Evolutionary conservation across 1,140 invertebrate species (phyloP), one percentile per base, ranked within the genome.

Genomic region (Mamestra configurata): DNA sequence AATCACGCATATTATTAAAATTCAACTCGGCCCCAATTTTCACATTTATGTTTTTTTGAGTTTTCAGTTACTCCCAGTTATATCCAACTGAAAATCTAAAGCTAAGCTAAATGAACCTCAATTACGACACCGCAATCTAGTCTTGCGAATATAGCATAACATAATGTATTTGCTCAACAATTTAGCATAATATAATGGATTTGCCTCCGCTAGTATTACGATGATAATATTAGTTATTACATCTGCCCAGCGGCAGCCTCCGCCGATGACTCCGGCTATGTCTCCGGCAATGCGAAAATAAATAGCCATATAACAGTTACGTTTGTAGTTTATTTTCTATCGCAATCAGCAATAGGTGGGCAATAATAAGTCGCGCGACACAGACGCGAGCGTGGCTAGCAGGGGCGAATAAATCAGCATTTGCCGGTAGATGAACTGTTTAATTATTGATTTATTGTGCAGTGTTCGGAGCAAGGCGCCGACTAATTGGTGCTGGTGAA

Each of bases 401-500:
- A 88, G 87, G 89, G 84, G 82, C 73, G 78, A 87, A 94, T 94
- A 94, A 94, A 94, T 94, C 92, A 94, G 93, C 84, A 92, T 93
- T 93, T 90, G 91, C 88, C 83, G 81, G 86, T 92, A 90, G 90
- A 92, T 91, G 88, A 92, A 93, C 89, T 88, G 80, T 93, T 91
- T 91, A 94, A 93, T 94, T 93, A 94, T 94, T 94, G 93, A 94
- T 94, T 94, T 94, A 94, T 92, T 91, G 92, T 87, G 80, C 80
- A 77, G 80, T 82, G 87, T 82, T 84, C 79, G 77, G 83, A 77
- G 88, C 86, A 78, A 84, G 91, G 89, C 91, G 89, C 68, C 88
- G 81, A 86, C 88, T 94, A 93, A 94, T 94, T 94, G 93, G 93
- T 91, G 84, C 79, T 86, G 87, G 88, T 86, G 82, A 88, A 88